These are phyloP conservation scores for Cabera pusaria DNA, from an alignment of 2,888 invertebrate genomes.

Conservation along the genomic window DNA sequence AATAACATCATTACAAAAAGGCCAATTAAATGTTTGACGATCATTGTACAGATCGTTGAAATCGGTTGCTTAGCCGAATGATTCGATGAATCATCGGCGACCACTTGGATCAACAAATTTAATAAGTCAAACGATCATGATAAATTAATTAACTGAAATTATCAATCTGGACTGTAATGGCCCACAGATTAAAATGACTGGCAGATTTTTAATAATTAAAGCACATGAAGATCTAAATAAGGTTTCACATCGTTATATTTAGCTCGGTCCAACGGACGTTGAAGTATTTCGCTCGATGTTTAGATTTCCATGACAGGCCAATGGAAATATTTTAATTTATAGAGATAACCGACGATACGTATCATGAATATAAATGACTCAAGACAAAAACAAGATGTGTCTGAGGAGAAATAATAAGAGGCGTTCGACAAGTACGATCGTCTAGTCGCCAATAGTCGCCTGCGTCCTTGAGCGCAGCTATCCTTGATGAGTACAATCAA, in stretches of 20 bases:
- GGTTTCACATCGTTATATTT: constrained; percentile 11
- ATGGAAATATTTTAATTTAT: constrained; percentile 73
- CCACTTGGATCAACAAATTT: constrained; percentile 4
- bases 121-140: constrained; percentile 4
- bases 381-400: constrained; percentile 79
- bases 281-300: constrained; percentile 43
- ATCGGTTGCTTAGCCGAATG: constrained; percentile 13
- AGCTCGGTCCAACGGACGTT: constrained; percentile 35
- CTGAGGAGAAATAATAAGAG: constrained; percentile 78
- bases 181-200: constrained; percentile 2
- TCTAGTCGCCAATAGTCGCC: constrained; percentile 70
- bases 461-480: constrained; percentile 81
- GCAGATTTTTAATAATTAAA: constrained; percentile 4
- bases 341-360: constrained; percentile 74
- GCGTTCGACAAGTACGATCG: constrained; percentile 69
- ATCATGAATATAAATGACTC: constrained; percentile 80
- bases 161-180: not conserved
- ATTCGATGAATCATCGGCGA: constrained; percentile 9
- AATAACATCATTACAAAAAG: constrained; percentile 26
- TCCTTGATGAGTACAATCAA: constrained; percentile 84
- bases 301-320: constrained; percentile 52
- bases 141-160: constrained; percentile 4
- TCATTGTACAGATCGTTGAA: constrained; percentile 12
- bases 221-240: constrained; percentile 8
- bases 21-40: constrained; percentile 21